Evolutionary conservation across 2,888 invertebrate species (phyloP).

Genomic region (Saturnia japonica): DNA sequence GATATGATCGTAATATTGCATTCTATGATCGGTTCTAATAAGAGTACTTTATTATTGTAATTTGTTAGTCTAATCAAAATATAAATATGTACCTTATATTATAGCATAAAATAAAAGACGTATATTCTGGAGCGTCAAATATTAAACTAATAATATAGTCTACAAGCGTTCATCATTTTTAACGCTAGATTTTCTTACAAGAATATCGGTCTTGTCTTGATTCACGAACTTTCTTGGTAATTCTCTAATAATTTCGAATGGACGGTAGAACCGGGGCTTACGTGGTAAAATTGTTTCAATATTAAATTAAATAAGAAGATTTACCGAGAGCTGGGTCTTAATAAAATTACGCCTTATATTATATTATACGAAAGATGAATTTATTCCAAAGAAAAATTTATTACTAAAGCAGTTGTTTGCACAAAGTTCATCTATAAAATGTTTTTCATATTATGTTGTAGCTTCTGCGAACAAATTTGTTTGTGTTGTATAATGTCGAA

Average conservation of each 20-base stretch:
- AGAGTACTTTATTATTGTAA: too few relatives aligned
- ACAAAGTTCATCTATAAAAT: neutral
- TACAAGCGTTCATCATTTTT: neutral
- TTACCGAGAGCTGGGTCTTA: neutral
- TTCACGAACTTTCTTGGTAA: neutral
- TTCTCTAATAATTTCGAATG: conserved; percentile 15
- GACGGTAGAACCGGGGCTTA: conserved; percentile 59
- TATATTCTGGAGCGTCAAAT: too few relatives aligned
- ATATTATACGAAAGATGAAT: conserved; percentile 3
- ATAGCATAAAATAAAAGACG: too few relatives aligned
- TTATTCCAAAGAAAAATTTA: neutral
- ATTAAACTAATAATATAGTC: neutral
- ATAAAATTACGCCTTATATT: neutral
- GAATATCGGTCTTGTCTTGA: neutral
- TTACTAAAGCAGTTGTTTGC: neutral
- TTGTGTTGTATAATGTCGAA: too few relatives aligned
- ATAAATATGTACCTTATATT: too few relatives aligned
- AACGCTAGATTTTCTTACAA: neutral
- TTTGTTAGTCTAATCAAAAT: too few relatives aligned
- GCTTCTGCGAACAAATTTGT: too few relatives aligned
- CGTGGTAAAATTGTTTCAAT: conserved; percentile 56
- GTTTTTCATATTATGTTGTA: neutral
- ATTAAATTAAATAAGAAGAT: conserved; percentile 35
- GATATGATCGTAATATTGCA: too few relatives aligned
- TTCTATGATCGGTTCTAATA: too few relatives aligned